phyloP scores from a whole-genome alignment of 2,797 vertebrate genomes.

The Microctenopoma lineatum region DNA sequence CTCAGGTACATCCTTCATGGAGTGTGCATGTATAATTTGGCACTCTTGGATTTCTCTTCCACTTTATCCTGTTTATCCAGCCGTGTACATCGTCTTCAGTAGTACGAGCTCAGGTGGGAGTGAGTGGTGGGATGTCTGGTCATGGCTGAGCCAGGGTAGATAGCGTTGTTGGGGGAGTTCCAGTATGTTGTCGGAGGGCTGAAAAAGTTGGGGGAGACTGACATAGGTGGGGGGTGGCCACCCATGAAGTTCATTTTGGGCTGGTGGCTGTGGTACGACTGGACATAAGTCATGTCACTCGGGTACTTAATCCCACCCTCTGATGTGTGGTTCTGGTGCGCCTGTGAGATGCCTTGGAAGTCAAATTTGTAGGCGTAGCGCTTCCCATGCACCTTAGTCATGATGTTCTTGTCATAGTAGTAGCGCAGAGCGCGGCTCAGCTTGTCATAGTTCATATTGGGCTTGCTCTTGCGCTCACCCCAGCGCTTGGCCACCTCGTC shows the following conservation, averaged over 20 bases:
- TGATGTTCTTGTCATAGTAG: slow-evolving; percentile 92
- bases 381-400: slow-evolving; percentile 91
- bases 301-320: slow-evolving; percentile 84
- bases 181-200: slow-evolving; percentile 78
- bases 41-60: slow-evolving; percentile 20
- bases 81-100: slow-evolving; percentile 65
- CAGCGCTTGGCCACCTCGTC: slow-evolving; percentile 90
- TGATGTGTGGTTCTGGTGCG: slow-evolving; percentile 83
- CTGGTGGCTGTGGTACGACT: slow-evolving; percentile 86
- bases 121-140: slow-evolving; percentile 81
- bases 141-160: slow-evolving; percentile 82
- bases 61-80: neutral
- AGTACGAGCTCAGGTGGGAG: slow-evolving; percentile 84
- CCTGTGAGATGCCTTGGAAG: slow-evolving; percentile 89
- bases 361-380: slow-evolving; percentile 91
- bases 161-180: slow-evolving; percentile 82
- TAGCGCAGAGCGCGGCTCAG: slow-evolving; percentile 91
- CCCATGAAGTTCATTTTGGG: slow-evolving; percentile 88
- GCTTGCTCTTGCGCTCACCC: slow-evolving; percentile 92
- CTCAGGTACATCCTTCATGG: slow-evolving; percentile 39
- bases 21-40: slow-evolving; percentile 10
- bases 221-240: slow-evolving; percentile 76
- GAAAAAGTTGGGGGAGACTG: slow-evolving; percentile 83
- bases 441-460: slow-evolving; percentile 99
- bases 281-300: slow-evolving; percentile 80